These are phyloP conservation scores for Drosophila trichaetosa DNA, from an alignment of 2,888 invertebrate species.

Conservation along the genomic window DNA sequence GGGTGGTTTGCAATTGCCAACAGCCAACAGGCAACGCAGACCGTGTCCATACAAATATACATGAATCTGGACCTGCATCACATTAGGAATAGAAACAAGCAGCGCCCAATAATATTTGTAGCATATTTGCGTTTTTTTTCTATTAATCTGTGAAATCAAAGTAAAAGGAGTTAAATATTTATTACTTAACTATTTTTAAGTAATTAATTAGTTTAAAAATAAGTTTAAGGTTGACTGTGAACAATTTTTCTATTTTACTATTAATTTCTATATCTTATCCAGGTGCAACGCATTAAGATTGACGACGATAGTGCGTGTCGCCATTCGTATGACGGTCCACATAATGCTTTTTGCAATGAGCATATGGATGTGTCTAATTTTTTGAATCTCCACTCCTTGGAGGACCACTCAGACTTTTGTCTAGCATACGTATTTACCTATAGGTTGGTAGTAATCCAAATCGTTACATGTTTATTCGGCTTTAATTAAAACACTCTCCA, in stretches of 20 bases:
- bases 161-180: neutral
- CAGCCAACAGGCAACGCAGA: constrained; percentile 7
- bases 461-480: neutral
- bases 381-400: constrained; percentile 97
- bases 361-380: constrained; percentile 99
- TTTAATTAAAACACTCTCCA: neutral
- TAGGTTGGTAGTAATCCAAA: constrained; percentile 77
- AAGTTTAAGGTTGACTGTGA: neutral
- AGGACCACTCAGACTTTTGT: constrained; percentile 99
- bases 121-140: neutral
- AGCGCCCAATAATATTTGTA: constrained; percentile 31
- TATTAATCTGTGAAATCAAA: neutral
- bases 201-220: neutral
- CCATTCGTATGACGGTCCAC: constrained; percentile 87
- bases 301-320: constrained; percentile 95
- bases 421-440: constrained; percentile 99
- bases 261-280: neutral
- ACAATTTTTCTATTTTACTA: neutral
- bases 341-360: constrained; percentile 96
- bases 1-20: constrained; percentile 35
- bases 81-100: constrained; percentile 14
- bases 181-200: neutral
- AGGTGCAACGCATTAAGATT: constrained; percentile 89
- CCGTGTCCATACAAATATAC: constrained; percentile 12
- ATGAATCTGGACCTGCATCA: constrained; percentile 2